Evolutionary conservation across 2,797 vertebrate genomes (phyloP).

Genomic region (Lateolabrax maculatus): DNA sequence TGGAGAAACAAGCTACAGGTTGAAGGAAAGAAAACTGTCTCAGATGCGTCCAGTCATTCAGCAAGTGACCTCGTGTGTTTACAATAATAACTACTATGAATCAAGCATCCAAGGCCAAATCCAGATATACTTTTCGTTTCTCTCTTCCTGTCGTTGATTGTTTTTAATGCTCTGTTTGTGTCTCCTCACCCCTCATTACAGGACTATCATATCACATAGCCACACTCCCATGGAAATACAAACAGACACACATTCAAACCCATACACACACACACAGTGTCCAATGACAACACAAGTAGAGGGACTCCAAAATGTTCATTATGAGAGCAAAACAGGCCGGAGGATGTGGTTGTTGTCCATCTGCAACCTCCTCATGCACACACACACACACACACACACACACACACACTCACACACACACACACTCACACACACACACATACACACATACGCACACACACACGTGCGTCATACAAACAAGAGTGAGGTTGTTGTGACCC

Average conservation of each 20-base stretch:
- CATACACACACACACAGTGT: background rate
- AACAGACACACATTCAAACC: background rate
- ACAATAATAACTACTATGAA: background rate
- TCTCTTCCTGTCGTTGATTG: background rate
- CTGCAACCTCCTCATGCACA: background rate
- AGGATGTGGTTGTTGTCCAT: background rate
- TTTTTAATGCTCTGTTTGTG: background rate
- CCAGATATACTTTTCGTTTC: background rate
- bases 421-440: background rate
- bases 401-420: background rate
- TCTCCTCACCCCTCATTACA: slow-evolving; percentile 9
- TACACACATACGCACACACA: background rate
- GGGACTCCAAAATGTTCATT: background rate
- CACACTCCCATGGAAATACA: slow-evolving; percentile 9
- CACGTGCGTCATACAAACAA: background rate
- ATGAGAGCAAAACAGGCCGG: slow-evolving; percentile 6
- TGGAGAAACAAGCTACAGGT: background rate
- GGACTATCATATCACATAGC: slow-evolving; percentile 1
- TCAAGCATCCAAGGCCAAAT: background rate
- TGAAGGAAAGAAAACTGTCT: too few species aligned
- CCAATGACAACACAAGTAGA: background rate
- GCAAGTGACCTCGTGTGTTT: background rate
- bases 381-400: background rate
- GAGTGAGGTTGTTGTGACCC: slow-evolving; percentile 1
- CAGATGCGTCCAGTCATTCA: background rate